These are phyloP conservation scores for Pegoplata infirma DNA, from an alignment of 2,888 invertebrate species.

Conservation along the genomic window DNA sequence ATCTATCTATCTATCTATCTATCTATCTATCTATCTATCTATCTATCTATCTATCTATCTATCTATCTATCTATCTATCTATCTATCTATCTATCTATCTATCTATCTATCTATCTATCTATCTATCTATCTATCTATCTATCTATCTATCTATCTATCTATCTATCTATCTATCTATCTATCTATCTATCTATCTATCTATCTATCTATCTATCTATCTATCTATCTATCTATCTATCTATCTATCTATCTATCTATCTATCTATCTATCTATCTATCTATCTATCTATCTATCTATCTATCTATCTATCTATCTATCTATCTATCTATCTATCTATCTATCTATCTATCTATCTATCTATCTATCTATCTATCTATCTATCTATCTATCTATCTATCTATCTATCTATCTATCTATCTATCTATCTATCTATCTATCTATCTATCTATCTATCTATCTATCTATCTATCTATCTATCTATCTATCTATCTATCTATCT, in stretches of 20 bases:
- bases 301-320: conserved; percentile 4
- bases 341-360: conserved; percentile 4
- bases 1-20: conserved; percentile 4
- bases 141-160: conserved; percentile 4
- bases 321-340: conserved; percentile 4
- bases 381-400: conserved; percentile 4
- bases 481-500: conserved; percentile 7
- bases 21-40: conserved; percentile 4
- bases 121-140: conserved; percentile 2
- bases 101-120: conserved; percentile 4
- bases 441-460: conserved; percentile 4
- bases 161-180: conserved; percentile 4
- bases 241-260: conserved; percentile 4
- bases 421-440: conserved; percentile 4
- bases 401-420: conserved; percentile 4
- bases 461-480: conserved; percentile 4
- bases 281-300: conserved; percentile 4
- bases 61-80: conserved; percentile 4
- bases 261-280: conserved; percentile 4
- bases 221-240: conserved; percentile 4
- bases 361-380: conserved; percentile 4
- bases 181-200: conserved; percentile 2
- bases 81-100: conserved; percentile 4
- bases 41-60: conserved; percentile 4
- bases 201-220: conserved; percentile 4